These are phyloP conservation scores for Melospiza melodia DNA, from an alignment of 2,113 vertebrate genomes.

Conservation along the genomic window DNA sequence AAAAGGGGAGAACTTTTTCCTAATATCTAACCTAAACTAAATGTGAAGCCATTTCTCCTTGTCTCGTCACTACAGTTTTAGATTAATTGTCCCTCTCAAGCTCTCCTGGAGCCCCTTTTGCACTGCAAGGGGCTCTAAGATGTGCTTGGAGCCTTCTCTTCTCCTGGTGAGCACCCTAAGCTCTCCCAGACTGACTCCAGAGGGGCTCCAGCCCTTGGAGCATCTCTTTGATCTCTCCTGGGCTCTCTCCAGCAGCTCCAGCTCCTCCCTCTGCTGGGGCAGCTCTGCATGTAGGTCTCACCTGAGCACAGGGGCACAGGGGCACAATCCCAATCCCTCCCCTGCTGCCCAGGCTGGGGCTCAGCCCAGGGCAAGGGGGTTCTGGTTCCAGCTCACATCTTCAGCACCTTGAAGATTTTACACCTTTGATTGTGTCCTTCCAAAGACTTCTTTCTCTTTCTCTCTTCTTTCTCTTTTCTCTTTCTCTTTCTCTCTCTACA, in stretches of 20 bases:
- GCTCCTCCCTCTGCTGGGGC: accelerated
- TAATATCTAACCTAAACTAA: neutral
- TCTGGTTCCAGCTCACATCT: neutral
- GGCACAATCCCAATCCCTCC: neutral
- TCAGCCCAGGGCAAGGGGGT: neutral
- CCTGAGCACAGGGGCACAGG: neutral
- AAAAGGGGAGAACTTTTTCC: neutral
- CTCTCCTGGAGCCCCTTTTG: neutral
- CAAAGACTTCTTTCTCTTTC: neutral
- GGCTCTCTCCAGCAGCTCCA: neutral
- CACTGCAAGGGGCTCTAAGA: accelerated
- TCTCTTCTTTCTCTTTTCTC: too few relatives aligned
- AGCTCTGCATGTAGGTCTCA: neutral
- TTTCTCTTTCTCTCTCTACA: too few relatives aligned
- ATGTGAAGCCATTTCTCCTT: neutral
- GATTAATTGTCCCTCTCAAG: neutral
- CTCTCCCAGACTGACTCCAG: neutral
- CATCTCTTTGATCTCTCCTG: neutral
- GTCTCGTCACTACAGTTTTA: neutral
- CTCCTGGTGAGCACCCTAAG: neutral
- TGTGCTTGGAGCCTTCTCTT: neutral
- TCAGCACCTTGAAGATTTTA: neutral
- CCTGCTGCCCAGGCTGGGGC: accelerated
- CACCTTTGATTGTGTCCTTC: accelerated
- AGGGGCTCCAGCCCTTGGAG: neutral